Conservation (phyloP, 2,888 invertebrate genomes). For the Amphipyra tragopoginis region DNA sequence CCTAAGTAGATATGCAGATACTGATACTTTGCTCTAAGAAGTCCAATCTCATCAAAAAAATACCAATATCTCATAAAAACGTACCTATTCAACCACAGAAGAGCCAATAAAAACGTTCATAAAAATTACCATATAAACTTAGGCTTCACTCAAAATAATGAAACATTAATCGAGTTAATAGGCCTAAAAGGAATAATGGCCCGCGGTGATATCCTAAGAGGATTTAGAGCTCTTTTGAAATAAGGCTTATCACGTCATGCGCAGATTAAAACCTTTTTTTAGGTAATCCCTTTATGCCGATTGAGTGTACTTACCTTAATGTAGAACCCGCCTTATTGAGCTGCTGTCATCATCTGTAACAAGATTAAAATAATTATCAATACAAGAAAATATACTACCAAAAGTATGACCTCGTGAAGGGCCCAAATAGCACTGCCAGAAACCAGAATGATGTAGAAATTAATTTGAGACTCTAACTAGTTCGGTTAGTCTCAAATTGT, state of each 20-base stretch:
- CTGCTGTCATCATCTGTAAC: constrained; percentile 70
- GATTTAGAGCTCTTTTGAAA: constrained; percentile 46
- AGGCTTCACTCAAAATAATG: constrained; percentile 62
- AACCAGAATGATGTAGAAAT: no score
- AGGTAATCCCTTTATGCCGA: background rate
- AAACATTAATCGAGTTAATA: constrained; percentile 63
- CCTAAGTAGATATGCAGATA: no score
- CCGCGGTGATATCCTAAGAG: constrained; percentile 45
- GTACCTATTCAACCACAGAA: constrained; percentile 16
- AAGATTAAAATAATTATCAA: constrained; percentile 30
- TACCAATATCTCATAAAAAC: constrained; percentile 35
- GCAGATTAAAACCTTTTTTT: constrained; percentile 18
- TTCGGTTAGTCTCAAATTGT: no score
- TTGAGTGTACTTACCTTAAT: constrained; percentile 60
- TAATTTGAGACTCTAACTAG: no score
- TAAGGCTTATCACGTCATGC: constrained; percentile 24
- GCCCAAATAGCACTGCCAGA: no score
- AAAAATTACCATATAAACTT: constrained; percentile 46
- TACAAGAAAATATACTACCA: background rate
- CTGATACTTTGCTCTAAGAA: background rate
- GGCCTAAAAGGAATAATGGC: constrained; percentile 46
- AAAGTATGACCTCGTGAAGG: no score
- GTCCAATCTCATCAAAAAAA: constrained; percentile 17
- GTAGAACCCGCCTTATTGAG: constrained; percentile 42
- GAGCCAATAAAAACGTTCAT: constrained; percentile 44